Conservation (phyloP, 1,140 invertebrate genomes). For the Cephus cinctus region DNA sequence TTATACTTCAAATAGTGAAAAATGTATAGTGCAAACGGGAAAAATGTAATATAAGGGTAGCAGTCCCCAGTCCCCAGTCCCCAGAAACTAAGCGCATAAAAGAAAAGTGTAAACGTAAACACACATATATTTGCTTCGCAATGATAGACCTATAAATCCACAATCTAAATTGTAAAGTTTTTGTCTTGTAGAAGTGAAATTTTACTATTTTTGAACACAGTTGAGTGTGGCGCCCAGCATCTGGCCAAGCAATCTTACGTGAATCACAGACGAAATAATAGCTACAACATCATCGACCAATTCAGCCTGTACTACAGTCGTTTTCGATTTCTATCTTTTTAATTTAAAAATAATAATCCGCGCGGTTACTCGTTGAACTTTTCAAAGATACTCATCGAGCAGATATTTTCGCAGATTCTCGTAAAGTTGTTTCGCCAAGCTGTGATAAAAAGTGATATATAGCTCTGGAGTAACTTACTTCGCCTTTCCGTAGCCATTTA, state of each 20-base stretch:
- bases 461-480: constrained; percentile 44
- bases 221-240: constrained; percentile 49
- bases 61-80: too few relatives aligned
- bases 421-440: constrained; percentile 43
- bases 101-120: too few relatives aligned
- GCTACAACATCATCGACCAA: constrained; percentile 13
- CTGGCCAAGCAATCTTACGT: constrained; percentile 42
- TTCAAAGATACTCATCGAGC: not conserved
- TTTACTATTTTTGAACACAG: constrained; percentile 52
- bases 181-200: constrained; percentile 33
- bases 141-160: too few relatives aligned
- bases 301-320: too few relatives aligned
- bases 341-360: constrained; percentile 31
- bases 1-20: too few relatives aligned
- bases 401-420: constrained; percentile 20
- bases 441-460: constrained; percentile 46
- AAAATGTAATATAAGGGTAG: too few relatives aligned
- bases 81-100: too few relatives aligned
- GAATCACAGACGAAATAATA: constrained; percentile 17
- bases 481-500: constrained; percentile 28
- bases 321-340: too few relatives aligned
- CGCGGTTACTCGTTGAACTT: constrained; percentile 16
- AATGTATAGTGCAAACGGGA: too few relatives aligned
- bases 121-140: too few relatives aligned
- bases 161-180: too few relatives aligned